Evolutionary conservation across 2,888 invertebrate genomes (phyloP), one percentile per base, ranked within the genome.

Genomic region (Bombyx huttoni): DNA sequence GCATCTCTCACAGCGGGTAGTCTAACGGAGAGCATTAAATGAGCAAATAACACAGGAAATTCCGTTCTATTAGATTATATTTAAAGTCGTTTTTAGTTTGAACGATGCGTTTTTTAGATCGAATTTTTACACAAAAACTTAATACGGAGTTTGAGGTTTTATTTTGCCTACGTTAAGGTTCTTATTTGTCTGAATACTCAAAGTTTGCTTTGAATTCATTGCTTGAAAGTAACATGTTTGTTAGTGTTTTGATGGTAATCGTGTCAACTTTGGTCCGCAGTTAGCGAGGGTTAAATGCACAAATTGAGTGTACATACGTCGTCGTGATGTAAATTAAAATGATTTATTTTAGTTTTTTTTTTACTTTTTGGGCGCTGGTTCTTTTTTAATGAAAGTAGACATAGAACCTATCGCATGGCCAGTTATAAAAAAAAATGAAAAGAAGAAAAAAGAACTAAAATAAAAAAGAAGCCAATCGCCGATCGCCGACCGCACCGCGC

Each of bases 1-100:
- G 51, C 49, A 51, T 52, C 51, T 52, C 13, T 48, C 57, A n/a
- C 59, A 48, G 57, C 59, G 53, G 59, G 59, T 53, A 46, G 59
- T 56, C 49, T 51, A 40, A 40, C 40, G 12, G 5, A 65, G 65
- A 63, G 65, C 65, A 61, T 65, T 64, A 65, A 63, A 64, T 63
- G 61, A 61, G 63, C 61, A 40, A 40, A 40, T 12, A 7, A 8
- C 40, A 40, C 40, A 40, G 8, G 7, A 40, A 8, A 10, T 10
- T 40, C 8, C 9, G 1, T 12, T 40, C 12, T 40, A 40, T 40
- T 40, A 3, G 0, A 2, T 1, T 10, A 0, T 10, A 0, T 1
- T 10, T 40, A 40, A 1, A 40, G 40, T 40, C 40, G 40, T 10
- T 40, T 40, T 5, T 10, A 10, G 40, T 1, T 2, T 40, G 12